Base-by-base conservation (phyloP, 2,888 invertebrate species). In the Cheilosia grossa region DNA sequence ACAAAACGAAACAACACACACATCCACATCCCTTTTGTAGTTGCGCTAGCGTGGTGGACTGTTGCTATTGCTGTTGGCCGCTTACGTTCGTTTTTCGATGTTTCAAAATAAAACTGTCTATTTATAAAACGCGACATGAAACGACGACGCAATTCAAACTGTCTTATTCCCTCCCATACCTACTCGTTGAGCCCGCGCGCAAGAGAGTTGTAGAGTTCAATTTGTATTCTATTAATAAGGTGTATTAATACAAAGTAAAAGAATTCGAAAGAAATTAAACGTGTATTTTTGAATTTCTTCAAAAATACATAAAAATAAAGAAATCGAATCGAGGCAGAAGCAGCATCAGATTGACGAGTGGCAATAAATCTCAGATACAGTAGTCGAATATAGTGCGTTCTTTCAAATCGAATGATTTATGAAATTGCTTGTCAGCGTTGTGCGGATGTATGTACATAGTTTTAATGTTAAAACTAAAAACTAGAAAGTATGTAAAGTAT, bases 401-500 rank as follows among this genome's bases (percentile, higher is more conserved):
- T 78, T 82, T 87, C 80, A 63, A 85, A 87, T 79, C 82, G 80
- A 70, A 86, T 88, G 87, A 86, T 88, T 87, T 87, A 87, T 86
- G 73, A 86, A 82, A 72, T 86, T 66, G 78, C 78, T 82, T 74
- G 78, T 51, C 44, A 56, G 47, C 70, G 56, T 47, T 86, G 17
- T 51, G n/a, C 49, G 17, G 56, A 49, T 64, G 47, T 63, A 47
- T 44, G 24, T 54, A 24, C 15, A 19, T 40, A 27, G 17, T 69
- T 58, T 33, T 19, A 37, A 37, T 37, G 37, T 13, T 37, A 4
- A 37, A 37, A 13, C 13, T 37, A 13, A 4, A 37, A 37, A 13
- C 13, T 37, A 13, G 3, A 37, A 37, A 13, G 33, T 33, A 2
- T 10, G 3, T 33, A 33, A 30, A 1, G 7, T 7, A 30, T 30